Evolutionary conservation across 1,140 invertebrate species (phyloP), one percentile per base, ranked within the genome.

Genomic region (Sycophaga agraensis): DNA sequence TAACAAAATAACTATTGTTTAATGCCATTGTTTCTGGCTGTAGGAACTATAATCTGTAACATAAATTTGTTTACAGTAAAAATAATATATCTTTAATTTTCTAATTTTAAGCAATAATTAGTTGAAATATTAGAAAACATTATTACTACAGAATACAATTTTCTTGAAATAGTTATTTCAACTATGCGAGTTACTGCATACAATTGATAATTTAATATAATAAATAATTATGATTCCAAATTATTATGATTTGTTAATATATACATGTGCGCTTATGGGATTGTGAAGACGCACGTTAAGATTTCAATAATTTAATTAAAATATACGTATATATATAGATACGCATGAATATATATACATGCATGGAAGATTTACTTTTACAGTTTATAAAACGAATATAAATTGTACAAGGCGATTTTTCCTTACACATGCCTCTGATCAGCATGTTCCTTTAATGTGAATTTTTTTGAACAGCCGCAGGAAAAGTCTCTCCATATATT

Each of bases 1-100:
- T 51, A 28, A 66, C 70, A 49, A 77, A 79, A 45, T 73, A 78
- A 56, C 40, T 68, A 16, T 70, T 66, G 59, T 69, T 74, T 71
- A 78, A 74, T 37, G 68, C 67, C 65, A 68, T 63, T 48, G 28
- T 42, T 19, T 12, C 19, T 56, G 35, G 19, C 48, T 48, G 17
- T 56, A 62, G 51, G 59, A 61, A 61, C 59, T 55, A 39, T 61
- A 28, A 61, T 55, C 59, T 61, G 43, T 7, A 61, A 61, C n/a
- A 28, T 6, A 43, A 43, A 43, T 34, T 55, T 22, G 21, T 17
- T 21, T 19, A 19, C 16, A 43, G 21, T 14, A n/a, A n/a, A n/a
- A n/a, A n/a, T n/a, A n/a, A n/a, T n/a, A n/a, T n/a, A n/a, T n/a
- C n/a, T n/a, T n/a, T n/a, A n/a, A n/a, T n/a, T n/a, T n/a, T n/a